Conservation (phyloP, 92 coral and sea anemone species). For the Phymanthus crucifer region DNA sequence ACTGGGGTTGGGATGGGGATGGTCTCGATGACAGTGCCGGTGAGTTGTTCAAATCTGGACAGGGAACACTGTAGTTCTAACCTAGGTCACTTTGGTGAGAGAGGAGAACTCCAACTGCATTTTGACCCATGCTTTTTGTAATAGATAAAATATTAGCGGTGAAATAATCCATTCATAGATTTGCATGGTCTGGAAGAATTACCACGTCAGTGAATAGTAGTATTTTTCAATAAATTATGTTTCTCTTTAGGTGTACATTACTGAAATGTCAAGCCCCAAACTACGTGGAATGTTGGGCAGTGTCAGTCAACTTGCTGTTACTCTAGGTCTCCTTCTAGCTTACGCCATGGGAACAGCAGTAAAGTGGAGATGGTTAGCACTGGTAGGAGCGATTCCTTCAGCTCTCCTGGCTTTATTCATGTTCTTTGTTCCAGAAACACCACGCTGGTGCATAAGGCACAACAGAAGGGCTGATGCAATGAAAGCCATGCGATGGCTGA, state of each 20-base stretch:
- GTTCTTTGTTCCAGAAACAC: conserved; percentile 89
- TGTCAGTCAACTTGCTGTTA: conserved; percentile 81
- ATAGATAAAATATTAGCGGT: too few species aligned
- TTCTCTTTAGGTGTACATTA: conserved; percentile 77
- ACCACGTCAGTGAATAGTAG: too few species aligned
- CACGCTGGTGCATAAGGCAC: conserved; percentile 80
- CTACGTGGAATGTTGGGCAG: conserved; percentile 83
- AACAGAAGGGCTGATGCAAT: conserved; percentile 71
- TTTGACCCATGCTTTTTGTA: too few species aligned
- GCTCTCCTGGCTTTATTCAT: conserved; percentile 65
- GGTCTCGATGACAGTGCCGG: conserved; percentile 82
- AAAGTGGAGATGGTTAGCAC: conserved; percentile 86
- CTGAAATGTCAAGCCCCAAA: conserved; percentile 78
- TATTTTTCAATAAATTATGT: neutral
- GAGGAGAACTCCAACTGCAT: too few species aligned
- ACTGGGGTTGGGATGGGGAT: conserved; percentile 81
- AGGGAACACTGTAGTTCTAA: too few species aligned
- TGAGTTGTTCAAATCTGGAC: conserved; percentile 36
- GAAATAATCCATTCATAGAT: too few species aligned
- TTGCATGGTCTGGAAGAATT: too few species aligned
- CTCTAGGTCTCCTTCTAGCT: conserved; percentile 57
- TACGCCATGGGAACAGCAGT: conserved; percentile 57
- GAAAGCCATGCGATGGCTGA: conserved; percentile 59
- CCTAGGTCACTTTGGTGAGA: too few species aligned
- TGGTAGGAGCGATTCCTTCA: conserved; percentile 73